Evolutionary conservation across 2,113 vertebrate species (phyloP), one percentile per base, ranked within the genome.

Genomic region (Grantiella picta): DNA sequence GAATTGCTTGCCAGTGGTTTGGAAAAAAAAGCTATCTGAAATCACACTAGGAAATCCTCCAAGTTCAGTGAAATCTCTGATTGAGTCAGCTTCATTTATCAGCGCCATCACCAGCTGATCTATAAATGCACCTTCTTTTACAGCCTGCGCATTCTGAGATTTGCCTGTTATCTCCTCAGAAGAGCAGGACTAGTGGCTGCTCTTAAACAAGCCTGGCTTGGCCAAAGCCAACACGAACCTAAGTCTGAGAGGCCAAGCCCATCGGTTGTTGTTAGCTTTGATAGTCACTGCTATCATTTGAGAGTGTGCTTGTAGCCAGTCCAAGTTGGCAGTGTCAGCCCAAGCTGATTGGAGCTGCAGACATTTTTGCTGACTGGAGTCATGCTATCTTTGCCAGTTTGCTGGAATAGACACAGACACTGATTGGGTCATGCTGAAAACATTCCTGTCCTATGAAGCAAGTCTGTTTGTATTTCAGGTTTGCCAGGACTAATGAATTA

Each of bases 351-450:
- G 97, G 97, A 97, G 98, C 97, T 93, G 96, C 97, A 97, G 97
- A 98, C 98, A 99, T 99, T 99, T 99, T 98, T 99, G 98, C 98
- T 98, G 98, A 97, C 98, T 99, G 97, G 97, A 98, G 99, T 99
- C 99, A 99, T 98, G 97, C 98, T 98, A 98, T 99, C 98, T 98
- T 98, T 99, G 98, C 98, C 98, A 98, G 98, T 98, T 99, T 98
- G 99, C 98, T 99, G 99, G 99, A 98, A 98, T 98, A 98, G 98
- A 97, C 98, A 96, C 97, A 98, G 98, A 97, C 98, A 97, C 97
- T 95, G 97, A 97, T 98, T 97, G 98, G 98, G 98, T 98, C 98
- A 98, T 91, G 98, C 98, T 95, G 98, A 98, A 98, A 98, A 98
- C 98, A 99, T 99, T 99, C 98, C 98, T 98, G 95, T 97, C 92